Evolutionary conservation across 2,113 vertebrate species (phyloP).

Genomic region (Sorex fumeus): DNA sequence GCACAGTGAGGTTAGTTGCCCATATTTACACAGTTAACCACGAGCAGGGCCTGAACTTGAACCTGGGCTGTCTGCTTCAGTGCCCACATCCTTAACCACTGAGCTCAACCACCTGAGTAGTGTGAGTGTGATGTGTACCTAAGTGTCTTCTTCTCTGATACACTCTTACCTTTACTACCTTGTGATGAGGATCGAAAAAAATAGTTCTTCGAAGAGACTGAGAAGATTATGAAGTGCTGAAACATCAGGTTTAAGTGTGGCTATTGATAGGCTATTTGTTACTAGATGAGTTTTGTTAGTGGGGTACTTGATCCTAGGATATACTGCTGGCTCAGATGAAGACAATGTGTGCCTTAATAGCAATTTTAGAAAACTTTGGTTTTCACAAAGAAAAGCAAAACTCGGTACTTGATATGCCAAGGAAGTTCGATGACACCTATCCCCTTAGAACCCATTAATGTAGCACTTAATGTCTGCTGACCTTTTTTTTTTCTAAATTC

Average conservation of each 20-base stretch:
- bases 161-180: background rate
- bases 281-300: background rate
- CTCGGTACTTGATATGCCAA: background rate
- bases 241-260: background rate
- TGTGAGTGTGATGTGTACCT: fast-evolving
- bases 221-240: background rate
- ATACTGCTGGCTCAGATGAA: background rate
- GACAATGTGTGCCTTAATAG: background rate
- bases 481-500: background rate
- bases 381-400: background rate
- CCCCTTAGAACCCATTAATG: background rate
- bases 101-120: background rate
- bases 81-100: background rate
- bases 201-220: background rate
- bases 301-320: background rate
- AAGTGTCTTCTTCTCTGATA: background rate
- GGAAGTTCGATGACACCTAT: background rate
- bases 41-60: background rate
- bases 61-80: background rate
- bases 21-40: background rate
- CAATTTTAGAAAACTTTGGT: constrained; percentile 32
- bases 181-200: background rate
- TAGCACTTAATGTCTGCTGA: background rate
- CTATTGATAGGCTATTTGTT: background rate
- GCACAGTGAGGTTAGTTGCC: background rate